Conservation (phyloP, 1,140 invertebrate genomes). For the Drosophila nasuta region DNA sequence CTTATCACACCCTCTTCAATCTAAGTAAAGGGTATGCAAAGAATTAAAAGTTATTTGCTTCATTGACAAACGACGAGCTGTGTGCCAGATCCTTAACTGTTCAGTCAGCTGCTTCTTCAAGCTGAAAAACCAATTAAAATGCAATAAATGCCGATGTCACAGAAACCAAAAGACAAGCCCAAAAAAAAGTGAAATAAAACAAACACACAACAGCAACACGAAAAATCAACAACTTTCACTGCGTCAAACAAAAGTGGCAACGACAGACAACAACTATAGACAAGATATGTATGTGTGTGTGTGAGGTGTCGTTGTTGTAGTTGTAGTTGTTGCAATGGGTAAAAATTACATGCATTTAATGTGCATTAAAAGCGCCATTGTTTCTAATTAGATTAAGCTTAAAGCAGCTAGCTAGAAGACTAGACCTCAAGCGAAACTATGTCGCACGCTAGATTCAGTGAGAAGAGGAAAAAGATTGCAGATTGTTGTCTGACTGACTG, state of each 20-base stretch:
- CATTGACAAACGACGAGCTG: conserved; percentile 22
- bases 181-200: conserved; percentile 52
- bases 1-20: not conserved
- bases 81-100: conserved; percentile 31
- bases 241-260: conserved; percentile 45
- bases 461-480: conserved; percentile 3
- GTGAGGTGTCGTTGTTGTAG: conserved; percentile 24
- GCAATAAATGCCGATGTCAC: conserved; percentile 69
- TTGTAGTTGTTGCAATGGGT: conserved; percentile 23
- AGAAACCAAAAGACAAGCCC: conserved; percentile 48
- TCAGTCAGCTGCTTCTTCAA: conserved; percentile 55
- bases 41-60: conserved; percentile 32
- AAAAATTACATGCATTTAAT: conserved; percentile 71
- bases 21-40: not conserved
- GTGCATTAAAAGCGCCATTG: conserved; percentile 59
- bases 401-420: conserved; percentile 48
- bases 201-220: conserved; percentile 43
- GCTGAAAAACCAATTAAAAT: conserved; percentile 77
- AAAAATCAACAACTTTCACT: conserved; percentile 75
- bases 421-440: conserved; percentile 68
- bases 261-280: conserved; percentile 13
- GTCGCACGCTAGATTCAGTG: conserved; percentile 67
- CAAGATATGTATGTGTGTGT: not conserved
- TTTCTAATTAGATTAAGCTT: conserved; percentile 80
- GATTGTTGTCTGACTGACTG: not conserved